Evolutionary conservation across 2,113 vertebrate species (phyloP), one percentile per base, ranked within the genome.

Genomic region (Tragelaphus strepsiceros): DNA sequence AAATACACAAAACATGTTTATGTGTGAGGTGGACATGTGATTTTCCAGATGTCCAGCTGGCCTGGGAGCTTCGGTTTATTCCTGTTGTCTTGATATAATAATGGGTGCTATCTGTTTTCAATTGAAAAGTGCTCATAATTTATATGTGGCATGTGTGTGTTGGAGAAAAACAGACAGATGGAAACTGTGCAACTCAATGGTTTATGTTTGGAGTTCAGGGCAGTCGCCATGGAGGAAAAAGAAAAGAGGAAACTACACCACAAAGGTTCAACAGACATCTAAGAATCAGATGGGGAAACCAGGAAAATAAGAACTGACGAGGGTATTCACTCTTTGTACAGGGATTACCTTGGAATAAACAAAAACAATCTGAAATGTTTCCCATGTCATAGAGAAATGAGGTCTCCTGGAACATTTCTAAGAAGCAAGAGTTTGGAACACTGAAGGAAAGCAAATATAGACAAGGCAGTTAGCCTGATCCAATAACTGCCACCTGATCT

Each of bases 401-500:
- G 43, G 26, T 67, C 21, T 83, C 39, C 26, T 4, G 28, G 54
- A 39, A 21, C 24, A 28, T 17, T 56, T 24, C 35, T 19, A n/a
- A 54, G 22, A 61, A 46, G n/a, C 7, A 56, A 86, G 39, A 17
- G 51, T 39, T 15, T 32, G 21, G n/a, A 51, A 32, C 21, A 2
- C 1, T 5, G 54, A 83, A n/a, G 26, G 24, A 24, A 58, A 88
- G 49, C 39, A 58, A 51, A 28, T 1, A 30, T 43, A 58, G 14
- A 43, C 3, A 4, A 14, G 6, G 21, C 12, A 16, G 59, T 22
- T 4, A 54, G 11, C 16, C 46, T 3, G 9, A 28, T 51, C 51
- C 24, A 19, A 32, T 39, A 11, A 64, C 4, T 15, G 7, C 21
- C 49, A 5, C 16, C 4, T 5, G 0, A 15, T 3, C 49, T 16